A percentile compares a stretch with the other conserved stretches of the same genome.
Conservation (phyloP, 2,888 invertebrate genomes). For the Andricus curvator region DNA sequence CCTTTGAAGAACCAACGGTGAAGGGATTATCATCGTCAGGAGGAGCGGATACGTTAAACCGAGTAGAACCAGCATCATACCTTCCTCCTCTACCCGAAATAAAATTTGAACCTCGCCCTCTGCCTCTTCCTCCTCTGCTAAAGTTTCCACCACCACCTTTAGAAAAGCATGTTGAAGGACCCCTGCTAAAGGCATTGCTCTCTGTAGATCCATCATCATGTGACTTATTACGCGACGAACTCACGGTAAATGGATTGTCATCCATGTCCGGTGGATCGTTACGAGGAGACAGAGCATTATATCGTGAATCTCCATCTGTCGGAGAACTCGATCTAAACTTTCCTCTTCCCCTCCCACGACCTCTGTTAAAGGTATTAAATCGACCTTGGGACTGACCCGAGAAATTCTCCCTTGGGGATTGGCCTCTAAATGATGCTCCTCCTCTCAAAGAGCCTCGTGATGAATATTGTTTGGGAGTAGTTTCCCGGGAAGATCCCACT, state of each 20-base stretch:
- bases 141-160: neutral
- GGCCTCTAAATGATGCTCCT: neutral
- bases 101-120: conserved; percentile 3
- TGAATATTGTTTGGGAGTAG: neutral
- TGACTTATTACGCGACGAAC: neutral
- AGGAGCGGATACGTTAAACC: neutral
- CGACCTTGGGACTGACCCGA: neutral
- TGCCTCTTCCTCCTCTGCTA: neutral
- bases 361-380: neutral
- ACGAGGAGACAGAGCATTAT: neutral
- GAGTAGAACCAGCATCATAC: neutral
- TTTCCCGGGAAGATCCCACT: neutral
- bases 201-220: neutral
- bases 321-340: neutral
- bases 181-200: neutral
- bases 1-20: neutral
- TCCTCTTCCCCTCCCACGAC: conserved; percentile 9
- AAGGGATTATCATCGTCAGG: conserved; percentile 27
- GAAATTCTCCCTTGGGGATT: neutral
- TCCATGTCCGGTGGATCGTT: neutral
- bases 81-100: neutral
- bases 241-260: conserved; percentile 21
- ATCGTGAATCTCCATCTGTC: neutral
- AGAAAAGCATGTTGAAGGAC: neutral
- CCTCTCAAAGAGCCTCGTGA: neutral